Evolutionary conservation across 1,140 invertebrate species (phyloP), one percentile per base, ranked within the genome.

Genomic region (Cotesia glomerata): DNA sequence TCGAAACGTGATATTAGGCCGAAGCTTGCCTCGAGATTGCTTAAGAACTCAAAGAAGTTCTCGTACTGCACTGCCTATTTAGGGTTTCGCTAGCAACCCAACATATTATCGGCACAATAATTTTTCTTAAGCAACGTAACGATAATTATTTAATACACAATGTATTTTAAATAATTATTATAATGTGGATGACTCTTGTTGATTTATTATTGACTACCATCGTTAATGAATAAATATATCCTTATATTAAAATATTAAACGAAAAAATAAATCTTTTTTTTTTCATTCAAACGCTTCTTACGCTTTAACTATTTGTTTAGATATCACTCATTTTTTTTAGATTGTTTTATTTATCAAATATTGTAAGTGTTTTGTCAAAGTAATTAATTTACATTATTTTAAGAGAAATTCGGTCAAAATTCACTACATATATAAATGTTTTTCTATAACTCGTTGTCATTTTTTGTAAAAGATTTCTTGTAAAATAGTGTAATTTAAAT

Each of bases 101-200:
- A 85, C 82, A 82, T 87, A 87, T 86, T 87, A 87, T 86, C 83
- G 85, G 85, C 86, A 87, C 85, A 86, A 87, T 87, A 87, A 86
- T 87, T 86, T 87, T 86, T 86, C 82, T 83, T 86, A 87, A 85
- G 80, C 82, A 86, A 85, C 79, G 78, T 84, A 81, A 68, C 49
- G 36, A 56, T 36, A 67, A 75, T 66, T 62, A 74, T 49, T 54
- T 72, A 67, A 70, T 59, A 72, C 71, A 56, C 52, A 82, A 81
- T 52, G 76, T 83, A 77, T 79, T 77, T 73, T 70, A 82, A 81
- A 79, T 71, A 62, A 70, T n/a, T 34, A 16, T 11, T 71, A 77
- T 70, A 62, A 9, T 45, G 11, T 45, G 7, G 11, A 26, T 26
- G 26, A 26, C 26, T 73, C 67, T 67, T 70, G 69, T 78, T 65